Percentiles rank a stretch among this genome's conserved stretches.
Conservation (phyloP, 2,888 invertebrate species). For the Meandrusa payeni region DNA sequence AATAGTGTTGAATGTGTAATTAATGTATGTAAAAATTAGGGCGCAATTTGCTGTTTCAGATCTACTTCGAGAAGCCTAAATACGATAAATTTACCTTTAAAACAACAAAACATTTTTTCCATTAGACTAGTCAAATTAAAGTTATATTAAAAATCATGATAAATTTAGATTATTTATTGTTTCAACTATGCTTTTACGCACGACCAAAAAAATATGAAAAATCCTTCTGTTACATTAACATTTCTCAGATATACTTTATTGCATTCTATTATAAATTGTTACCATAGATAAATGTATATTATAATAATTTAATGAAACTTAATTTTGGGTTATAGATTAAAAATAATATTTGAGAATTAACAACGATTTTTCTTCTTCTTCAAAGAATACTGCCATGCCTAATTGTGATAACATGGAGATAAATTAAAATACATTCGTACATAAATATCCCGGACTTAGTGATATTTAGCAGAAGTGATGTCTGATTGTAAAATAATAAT, state of each 20-base stretch:
- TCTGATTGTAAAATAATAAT: conserved; percentile 76
- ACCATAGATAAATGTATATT: conserved; percentile 68
- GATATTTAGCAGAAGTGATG: conserved; percentile 61
- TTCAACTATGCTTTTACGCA: conserved; percentile 34
- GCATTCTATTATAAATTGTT: conserved; percentile 59
- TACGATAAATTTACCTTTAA: conserved; percentile 1
- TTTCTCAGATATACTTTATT: conserved; percentile 33
- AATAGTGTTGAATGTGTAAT: conserved; percentile 10
- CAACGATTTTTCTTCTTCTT: conserved; percentile 15
- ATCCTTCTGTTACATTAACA: conserved; percentile 25
- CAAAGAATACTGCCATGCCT: conserved; percentile 56
- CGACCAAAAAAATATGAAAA: conserved; percentile 30
- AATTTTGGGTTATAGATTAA: conserved; percentile 21
- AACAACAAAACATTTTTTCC: conserved; percentile 38
- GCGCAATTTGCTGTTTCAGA: conserved; percentile 24
- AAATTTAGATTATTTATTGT: conserved; percentile 70
- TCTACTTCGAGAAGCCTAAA: not conserved
- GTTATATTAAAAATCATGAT: conserved; percentile 55
- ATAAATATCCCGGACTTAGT: conserved; percentile 55
- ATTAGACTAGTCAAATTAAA: conserved; percentile 78
- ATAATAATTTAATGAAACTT: conserved; percentile 43
- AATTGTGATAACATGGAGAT: conserved; percentile 66
- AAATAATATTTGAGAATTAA: conserved; percentile 21
- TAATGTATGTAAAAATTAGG: conserved; percentile 6
- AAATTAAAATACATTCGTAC: conserved; percentile 46